Percentiles rank a stretch among this genome's conserved stretches.
Conservation (phyloP, 1,140 invertebrate species). For the Ceratina australensis region DNA sequence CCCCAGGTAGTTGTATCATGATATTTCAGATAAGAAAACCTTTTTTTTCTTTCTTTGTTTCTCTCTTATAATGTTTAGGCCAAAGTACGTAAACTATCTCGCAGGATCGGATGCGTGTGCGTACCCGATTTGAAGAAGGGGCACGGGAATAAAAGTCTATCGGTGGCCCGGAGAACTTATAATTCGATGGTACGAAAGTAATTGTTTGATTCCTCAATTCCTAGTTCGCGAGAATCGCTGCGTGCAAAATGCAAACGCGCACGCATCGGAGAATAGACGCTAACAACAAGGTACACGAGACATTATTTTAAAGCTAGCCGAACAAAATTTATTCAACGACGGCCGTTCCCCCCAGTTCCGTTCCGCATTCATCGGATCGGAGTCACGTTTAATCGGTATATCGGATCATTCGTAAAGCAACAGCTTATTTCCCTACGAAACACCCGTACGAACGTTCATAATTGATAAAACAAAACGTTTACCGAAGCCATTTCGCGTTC, state of each 20-base stretch:
- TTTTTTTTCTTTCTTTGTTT: conserved; percentile 42
- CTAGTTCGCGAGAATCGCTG: conserved; percentile 72
- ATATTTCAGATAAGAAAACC: conserved; percentile 3
- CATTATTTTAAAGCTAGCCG: conserved; percentile 13
- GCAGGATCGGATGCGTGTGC: conserved; percentile 36
- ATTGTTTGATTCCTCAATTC: conserved; percentile 72
- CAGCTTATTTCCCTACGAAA: too few species aligned
- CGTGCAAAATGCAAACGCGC: conserved; percentile 36
- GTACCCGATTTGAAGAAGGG: neutral
- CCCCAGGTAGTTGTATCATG: neutral
- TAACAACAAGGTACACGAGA: conserved; percentile 5
- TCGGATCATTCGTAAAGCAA: too few species aligned
- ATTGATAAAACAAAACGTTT: too few species aligned
- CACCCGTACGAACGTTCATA: too few species aligned
- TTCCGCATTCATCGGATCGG: too few species aligned
- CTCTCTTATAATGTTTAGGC: conserved; percentile 61
- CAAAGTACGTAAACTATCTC: conserved; percentile 67
- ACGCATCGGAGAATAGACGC: conserved; percentile 6
- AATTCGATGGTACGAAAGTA: conserved; percentile 72
- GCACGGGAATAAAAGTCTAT: conserved; percentile 8
- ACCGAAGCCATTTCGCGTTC: too few species aligned
- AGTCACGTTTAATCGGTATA: too few species aligned
- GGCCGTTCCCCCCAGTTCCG: too few species aligned
- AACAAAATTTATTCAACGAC: neutral
- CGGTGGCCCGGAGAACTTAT: conserved; percentile 52